Conservation (phyloP, 2,888 invertebrate species). For the Sinotaia quadrata region DNA sequence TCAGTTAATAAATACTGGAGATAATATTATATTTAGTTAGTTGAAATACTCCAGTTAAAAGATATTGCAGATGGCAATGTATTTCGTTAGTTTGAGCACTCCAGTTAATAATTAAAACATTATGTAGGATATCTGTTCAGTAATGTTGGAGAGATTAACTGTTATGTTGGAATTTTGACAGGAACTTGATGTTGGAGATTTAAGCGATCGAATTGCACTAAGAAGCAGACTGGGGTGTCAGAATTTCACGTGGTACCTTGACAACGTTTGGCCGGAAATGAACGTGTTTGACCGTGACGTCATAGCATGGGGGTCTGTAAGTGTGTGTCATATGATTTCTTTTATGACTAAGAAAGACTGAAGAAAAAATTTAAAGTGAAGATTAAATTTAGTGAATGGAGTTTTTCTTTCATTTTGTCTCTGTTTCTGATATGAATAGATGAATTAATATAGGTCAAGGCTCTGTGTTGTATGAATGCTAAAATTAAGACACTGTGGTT, state of each 20-base stretch:
- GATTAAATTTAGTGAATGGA: no score
- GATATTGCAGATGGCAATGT: not conserved
- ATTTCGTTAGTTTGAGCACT: not conserved
- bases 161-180: slow-evolving; percentile 21
- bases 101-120: not conserved
- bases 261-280: slow-evolving; percentile 60
- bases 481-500: no score
- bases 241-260: slow-evolving; percentile 56
- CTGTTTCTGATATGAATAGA: no score
- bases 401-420: no score
- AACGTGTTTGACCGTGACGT: slow-evolving; percentile 48
- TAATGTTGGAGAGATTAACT: not conserved
- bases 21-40: no score
- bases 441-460: no score
- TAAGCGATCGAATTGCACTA: slow-evolving; percentile 44
- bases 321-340: no score
- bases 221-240: slow-evolving; percentile 53
- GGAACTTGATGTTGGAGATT: slow-evolving; percentile 47
- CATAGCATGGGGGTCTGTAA: slow-evolving; percentile 51
- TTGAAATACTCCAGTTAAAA: not conserved
- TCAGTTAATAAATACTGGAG: no score
- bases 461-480: no score
- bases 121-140: not conserved
- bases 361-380: no score
- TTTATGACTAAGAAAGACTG: no score